Evolutionary conservation across 2,113 vertebrate species (phyloP).

Genomic region (Tangachromis dhanisi): DNA sequence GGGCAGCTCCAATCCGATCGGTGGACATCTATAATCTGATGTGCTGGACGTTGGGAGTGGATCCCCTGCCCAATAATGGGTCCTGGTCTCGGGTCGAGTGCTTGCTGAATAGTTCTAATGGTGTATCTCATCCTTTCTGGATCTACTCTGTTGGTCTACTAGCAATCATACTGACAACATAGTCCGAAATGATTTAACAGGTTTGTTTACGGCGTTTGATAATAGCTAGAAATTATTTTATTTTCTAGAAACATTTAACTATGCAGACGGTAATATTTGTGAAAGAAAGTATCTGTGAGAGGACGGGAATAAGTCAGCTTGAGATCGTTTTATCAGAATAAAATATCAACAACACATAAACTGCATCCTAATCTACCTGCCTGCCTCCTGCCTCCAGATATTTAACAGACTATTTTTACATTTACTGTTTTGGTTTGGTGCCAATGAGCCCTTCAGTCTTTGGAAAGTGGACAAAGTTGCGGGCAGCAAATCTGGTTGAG

Average conservation of each 20-base stretch:
- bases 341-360: neutral
- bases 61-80: conserved; percentile 88
- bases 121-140: neutral
- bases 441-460: neutral
- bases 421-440: neutral
- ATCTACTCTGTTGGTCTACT: conserved; percentile 34
- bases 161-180: conserved; percentile 7
- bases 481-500: neutral
- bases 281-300: neutral
- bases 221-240: neutral
- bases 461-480: neutral
- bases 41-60: conserved; percentile 77
- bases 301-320: neutral
- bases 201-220: neutral
- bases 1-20: conserved; percentile 76
- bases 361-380: neutral
- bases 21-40: conserved; percentile 93
- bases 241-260: neutral
- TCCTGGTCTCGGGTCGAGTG: conserved; percentile 87
- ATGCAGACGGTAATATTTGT: neutral
- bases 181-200: neutral
- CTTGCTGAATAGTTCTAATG: conserved; percentile 69
- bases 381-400: neutral
- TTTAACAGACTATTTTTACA: neutral
- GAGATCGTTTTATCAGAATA: neutral